Percentiles rank a stretch among this genome's conserved stretches.
phyloP scores from a whole-genome alignment of 2,113 vertebrate genomes.

The rat (Rattus norvegicus) region GRCr8 NC_086023.1:85602501-85603000 shows the following conservation, averaged over 20 bases:
- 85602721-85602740: background rate
- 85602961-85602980: background rate
- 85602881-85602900: background rate
- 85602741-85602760: background rate
- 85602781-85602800: background rate
- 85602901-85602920: background rate
- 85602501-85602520: background rate
- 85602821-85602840: background rate
- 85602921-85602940: background rate
- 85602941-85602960: background rate
- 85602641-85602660: background rate
- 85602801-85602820: background rate
- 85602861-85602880: background rate
- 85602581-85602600: background rate
- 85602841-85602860: background rate
- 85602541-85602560: background rate
- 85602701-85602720: background rate
- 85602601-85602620: background rate
- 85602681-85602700: background rate
- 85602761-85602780: background rate
- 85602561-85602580: background rate
- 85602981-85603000: background rate
- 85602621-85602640: background rate
- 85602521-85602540: background rate
- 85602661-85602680: background rate